Percentiles rank a stretch among this genome's conserved stretches.
phyloP scores from a whole-genome alignment of 1,140 invertebrate species.

The Phortica variegata region DNA sequence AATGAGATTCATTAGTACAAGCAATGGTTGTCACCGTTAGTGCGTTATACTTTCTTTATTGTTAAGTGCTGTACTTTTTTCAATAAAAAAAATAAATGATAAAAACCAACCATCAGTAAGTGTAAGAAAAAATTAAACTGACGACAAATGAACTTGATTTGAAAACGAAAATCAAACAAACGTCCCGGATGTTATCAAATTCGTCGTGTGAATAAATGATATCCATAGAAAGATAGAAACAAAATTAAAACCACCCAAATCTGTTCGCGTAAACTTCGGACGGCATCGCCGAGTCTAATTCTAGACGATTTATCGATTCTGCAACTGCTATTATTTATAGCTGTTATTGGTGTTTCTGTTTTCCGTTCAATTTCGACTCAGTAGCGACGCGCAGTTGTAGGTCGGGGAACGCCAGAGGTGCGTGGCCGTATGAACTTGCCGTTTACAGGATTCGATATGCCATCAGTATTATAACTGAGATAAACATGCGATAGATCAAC shows the following conservation, averaged over 20 bases:
- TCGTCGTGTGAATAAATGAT: too few species aligned
- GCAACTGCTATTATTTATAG: slow-evolving; percentile 2
- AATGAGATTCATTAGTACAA: too few species aligned
- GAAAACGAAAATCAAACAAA: too few species aligned
- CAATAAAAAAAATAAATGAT: too few species aligned
- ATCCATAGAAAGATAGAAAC: slow-evolving; percentile 24
- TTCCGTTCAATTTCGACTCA: slow-evolving; percentile 14
- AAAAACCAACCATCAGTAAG: too few species aligned
- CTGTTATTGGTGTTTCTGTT: too few species aligned
- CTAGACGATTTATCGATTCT: not conserved
- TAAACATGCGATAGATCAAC: slow-evolving; percentile 55
- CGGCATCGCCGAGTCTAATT: not conserved
- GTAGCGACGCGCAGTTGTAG: slow-evolving; percentile 52
- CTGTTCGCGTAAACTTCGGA: slow-evolving; percentile 15
- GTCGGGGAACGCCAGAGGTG: slow-evolving; percentile 51
- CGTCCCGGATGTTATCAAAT: too few species aligned
- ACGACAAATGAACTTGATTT: slow-evolving; percentile 34
- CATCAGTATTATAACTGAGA: slow-evolving; percentile 52
- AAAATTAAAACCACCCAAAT: slow-evolving; percentile 34
- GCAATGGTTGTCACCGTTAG: too few species aligned
- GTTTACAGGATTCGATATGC: slow-evolving; percentile 44
- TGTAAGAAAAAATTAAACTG: slow-evolving; percentile 15
- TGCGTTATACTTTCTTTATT: too few species aligned
- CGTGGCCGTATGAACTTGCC: slow-evolving; percentile 44
- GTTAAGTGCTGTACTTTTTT: too few species aligned